These are phyloP conservation scores for Rhadinocentrus ornatus DNA, from an alignment of 2,797 vertebrate species.

Conservation along the genomic window DNA sequence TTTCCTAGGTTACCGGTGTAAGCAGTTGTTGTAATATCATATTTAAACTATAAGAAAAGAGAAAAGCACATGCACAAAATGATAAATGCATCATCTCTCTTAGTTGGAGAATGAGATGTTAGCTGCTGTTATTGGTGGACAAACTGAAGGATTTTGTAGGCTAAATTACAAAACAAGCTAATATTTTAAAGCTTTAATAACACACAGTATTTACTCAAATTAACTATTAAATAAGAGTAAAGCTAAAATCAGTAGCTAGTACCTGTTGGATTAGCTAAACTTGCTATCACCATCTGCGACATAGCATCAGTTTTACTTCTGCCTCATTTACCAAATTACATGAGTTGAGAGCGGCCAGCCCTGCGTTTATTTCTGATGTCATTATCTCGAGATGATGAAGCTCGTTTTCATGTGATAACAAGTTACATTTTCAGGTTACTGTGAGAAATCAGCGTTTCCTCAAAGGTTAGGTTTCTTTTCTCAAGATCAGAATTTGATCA, in stretches of 20 bases:
- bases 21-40: neutral
- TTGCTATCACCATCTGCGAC: neutral
- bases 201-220: no score
- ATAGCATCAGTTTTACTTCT: neutral
- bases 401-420: no score
- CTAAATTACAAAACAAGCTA: neutral
- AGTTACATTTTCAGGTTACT: no score
- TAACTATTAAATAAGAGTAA: neutral
- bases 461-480: no score
- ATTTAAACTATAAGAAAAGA: neutral
- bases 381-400: no score
- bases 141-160: neutral
- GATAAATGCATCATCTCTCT: neutral
- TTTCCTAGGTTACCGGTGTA: neutral
- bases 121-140: neutral
- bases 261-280: neutral
- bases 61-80: neutral
- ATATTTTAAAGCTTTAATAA: neutral
- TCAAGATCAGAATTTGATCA: no score
- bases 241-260: neutral
- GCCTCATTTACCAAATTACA: neutral
- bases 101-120: neutral
- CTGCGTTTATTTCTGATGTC: no score
- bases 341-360: no score
- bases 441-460: no score